Conservation (phyloP, 37 sponge, comb jelly and placozoan genomes). For the Petrosia ficiformis region DNA sequence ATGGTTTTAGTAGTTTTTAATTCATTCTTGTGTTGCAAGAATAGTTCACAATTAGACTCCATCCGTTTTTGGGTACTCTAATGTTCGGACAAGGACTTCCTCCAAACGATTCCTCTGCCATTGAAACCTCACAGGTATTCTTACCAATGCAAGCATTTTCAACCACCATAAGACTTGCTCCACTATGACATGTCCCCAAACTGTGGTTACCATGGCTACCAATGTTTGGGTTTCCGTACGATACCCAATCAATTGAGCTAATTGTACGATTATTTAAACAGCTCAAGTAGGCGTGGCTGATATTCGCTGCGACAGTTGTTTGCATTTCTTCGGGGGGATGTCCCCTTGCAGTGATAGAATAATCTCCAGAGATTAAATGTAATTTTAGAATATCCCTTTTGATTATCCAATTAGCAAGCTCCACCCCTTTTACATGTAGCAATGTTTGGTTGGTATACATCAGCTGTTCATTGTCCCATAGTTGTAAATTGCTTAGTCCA, state of each 20-base stretch:
- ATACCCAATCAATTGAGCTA: constrained; percentile 18
- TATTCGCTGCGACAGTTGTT: neutral
- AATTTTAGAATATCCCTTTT: constrained; percentile 1
- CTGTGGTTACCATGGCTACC: neutral
- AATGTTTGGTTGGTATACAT: neutral
- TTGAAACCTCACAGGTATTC: neutral
- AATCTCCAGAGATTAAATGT: constrained; percentile 14
- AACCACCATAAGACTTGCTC: neutral
- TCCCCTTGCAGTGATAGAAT: constrained; percentile 6
- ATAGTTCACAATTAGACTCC: no score
- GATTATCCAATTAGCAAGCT: constrained; percentile 3
- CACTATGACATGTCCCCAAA: neutral
- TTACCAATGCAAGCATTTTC: neutral
- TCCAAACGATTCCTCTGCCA: neutral
- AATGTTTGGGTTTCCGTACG: constrained; percentile 18
- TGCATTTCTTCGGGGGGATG: neutral
- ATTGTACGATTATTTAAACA: neutral
- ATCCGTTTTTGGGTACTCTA: no score
- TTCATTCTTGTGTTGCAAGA: no score
- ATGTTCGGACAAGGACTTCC: neutral
- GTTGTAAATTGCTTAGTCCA: constrained; percentile 5
- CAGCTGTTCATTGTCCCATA: constrained; percentile 5
- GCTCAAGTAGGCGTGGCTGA: neutral
- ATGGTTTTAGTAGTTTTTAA: no score
- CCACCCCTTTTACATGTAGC: neutral